phyloP scores from a whole-genome alignment of 2,113 vertebrate genomes.

The Ictidomys tridecemlineatus region DNA sequence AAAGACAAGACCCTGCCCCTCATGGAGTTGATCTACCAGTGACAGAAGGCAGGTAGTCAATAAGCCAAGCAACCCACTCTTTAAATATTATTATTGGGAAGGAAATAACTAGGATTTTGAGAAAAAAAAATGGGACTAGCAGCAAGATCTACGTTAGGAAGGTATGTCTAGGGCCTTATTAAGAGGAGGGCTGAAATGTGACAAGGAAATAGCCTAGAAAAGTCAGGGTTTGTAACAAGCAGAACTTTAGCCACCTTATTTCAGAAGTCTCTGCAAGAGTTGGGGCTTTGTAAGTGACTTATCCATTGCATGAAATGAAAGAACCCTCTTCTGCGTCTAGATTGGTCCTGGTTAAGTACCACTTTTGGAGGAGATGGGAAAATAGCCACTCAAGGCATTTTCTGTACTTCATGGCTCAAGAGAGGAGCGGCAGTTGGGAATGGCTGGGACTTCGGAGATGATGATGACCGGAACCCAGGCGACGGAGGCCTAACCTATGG shows the following conservation, averaged over 20 bases:
- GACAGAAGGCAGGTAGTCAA: neutral
- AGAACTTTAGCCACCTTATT: neutral
- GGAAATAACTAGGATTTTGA: neutral
- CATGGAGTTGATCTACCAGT: neutral
- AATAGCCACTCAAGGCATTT: neutral
- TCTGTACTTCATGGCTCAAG: neutral
- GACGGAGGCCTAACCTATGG: neutral
- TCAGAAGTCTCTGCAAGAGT: neutral
- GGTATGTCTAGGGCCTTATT: no score
- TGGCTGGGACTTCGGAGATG: neutral
- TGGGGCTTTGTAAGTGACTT: neutral
- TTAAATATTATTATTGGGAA: neutral
- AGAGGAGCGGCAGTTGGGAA: neutral
- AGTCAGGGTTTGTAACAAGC: neutral
- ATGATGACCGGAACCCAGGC: neutral
- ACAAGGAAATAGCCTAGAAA: neutral
- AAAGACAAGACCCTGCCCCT: neutral
- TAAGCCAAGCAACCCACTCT: neutral
- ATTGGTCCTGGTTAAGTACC: neutral
- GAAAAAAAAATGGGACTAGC: no score
- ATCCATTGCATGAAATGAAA: accelerated
- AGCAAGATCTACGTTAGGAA: neutral
- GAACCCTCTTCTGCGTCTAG: neutral
- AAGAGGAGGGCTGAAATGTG: neutral
- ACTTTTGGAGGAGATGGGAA: neutral